Evolutionary conservation across 2,113 vertebrate genomes (phyloP).

Genomic region (Paramormyrops kingsleyae): DNA sequence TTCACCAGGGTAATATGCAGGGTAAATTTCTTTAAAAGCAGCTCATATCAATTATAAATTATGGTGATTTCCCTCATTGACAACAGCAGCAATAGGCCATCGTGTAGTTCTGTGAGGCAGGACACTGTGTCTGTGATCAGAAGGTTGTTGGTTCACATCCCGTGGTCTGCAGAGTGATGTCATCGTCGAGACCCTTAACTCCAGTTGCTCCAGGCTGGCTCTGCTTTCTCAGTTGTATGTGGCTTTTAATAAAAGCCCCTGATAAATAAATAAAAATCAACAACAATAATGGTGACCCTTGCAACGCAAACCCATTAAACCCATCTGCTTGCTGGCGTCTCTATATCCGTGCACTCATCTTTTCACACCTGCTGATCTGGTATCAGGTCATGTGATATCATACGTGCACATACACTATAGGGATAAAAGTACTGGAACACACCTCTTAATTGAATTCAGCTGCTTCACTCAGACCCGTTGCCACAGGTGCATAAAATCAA

Average conservation of each 20-base stretch:
- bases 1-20: background rate
- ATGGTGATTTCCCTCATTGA: background rate
- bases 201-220: background rate
- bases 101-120: background rate
- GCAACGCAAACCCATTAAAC: background rate
- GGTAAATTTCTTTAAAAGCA: background rate
- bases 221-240: background rate
- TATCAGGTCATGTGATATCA: background rate
- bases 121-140: background rate
- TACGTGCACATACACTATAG: background rate
- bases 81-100: background rate
- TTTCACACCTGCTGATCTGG: background rate
- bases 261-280: background rate
- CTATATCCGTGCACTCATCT: background rate
- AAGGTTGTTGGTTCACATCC: background rate
- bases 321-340: background rate
- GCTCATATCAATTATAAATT: background rate
- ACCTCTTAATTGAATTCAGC: background rate
- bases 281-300: background rate
- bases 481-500: background rate
- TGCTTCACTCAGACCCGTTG: background rate
- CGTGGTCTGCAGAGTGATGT: background rate
- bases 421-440: background rate
- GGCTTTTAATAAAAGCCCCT: background rate
- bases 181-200: background rate